A percentile compares a stretch with the other conserved stretches of the same genome.
Evolutionary conservation across 2,888 invertebrate species (phyloP).

Genomic region (Agrilus cyanescens): DNA sequence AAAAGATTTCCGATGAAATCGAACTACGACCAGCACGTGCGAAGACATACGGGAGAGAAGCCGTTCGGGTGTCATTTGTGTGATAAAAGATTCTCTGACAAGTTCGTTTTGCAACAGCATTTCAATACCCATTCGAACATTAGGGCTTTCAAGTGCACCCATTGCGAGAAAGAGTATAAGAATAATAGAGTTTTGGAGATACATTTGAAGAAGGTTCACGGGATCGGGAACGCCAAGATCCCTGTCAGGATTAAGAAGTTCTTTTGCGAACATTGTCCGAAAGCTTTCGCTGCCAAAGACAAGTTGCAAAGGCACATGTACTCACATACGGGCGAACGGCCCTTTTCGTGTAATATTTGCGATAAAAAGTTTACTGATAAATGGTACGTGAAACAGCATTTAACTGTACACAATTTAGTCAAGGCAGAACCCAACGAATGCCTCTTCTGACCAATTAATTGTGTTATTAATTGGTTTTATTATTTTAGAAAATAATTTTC

Average conservation of each 20-base stretch:
- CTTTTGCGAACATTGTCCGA: constrained; percentile 26
- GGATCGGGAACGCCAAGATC: constrained; percentile 29
- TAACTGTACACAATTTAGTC: constrained; percentile 18
- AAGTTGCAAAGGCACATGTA: constrained; percentile 25
- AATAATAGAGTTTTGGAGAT: constrained; percentile 35
- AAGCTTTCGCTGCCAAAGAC: constrained; percentile 28
- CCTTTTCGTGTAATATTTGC: constrained; percentile 21
- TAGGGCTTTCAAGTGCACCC: constrained; percentile 29
- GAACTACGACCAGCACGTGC: constrained; percentile 14
- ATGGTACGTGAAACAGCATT: constrained; percentile 23
- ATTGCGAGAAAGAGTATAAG: constrained; percentile 40
- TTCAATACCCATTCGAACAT: constrained; percentile 16
- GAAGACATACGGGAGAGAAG: constrained; percentile 17
- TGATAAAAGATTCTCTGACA: constrained; percentile 15
- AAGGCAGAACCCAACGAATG: too few relatives aligned
- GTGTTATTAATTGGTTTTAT: too few relatives aligned
- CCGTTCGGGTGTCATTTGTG: constrained; percentile 18
- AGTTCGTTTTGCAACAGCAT: constrained; percentile 18
- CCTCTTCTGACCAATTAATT: too few relatives aligned
- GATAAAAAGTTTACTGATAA: constrained; percentile 24
- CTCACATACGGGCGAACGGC: constrained; percentile 23
- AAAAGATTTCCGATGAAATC: constrained; percentile 17
- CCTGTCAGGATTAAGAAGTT: constrained; percentile 29
- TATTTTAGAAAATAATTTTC: too few relatives aligned
- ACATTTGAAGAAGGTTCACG: constrained; percentile 40